Percentiles rank a stretch among this genome's conserved stretches.
These are phyloP conservation scores for Andrena trimmerana DNA, from an alignment of 2,888 invertebrate species.

Conservation along the genomic window DNA sequence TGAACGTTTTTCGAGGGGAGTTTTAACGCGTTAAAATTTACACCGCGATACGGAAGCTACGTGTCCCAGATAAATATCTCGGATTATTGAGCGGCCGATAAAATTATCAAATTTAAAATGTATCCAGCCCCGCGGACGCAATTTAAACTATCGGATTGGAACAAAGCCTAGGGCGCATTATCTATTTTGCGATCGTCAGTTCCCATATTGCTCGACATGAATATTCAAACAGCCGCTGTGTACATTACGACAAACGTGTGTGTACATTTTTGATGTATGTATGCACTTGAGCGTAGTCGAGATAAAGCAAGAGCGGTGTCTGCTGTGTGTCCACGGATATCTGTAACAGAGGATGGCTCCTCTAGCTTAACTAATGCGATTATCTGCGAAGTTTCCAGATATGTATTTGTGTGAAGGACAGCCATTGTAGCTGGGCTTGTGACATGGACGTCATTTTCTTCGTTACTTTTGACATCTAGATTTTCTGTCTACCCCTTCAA, in stretches of 20 bases:
- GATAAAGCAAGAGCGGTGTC: slow-evolving; percentile 48
- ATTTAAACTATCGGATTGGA: slow-evolving; percentile 47
- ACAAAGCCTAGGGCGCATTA: slow-evolving; percentile 52
- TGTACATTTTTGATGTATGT: slow-evolving; percentile 60
- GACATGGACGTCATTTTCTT: no score
- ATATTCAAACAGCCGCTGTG: slow-evolving; percentile 59
- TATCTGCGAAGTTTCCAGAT: background rate
- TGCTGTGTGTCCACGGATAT: slow-evolving; percentile 40
- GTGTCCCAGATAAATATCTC: slow-evolving; percentile 25
- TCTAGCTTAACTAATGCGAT: background rate
- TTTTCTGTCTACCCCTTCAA: no score
- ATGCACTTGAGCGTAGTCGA: slow-evolving; percentile 22
- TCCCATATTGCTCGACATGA: slow-evolving; percentile 63
- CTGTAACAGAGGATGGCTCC: slow-evolving; percentile 29
- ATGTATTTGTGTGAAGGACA: no score
- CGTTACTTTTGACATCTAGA: no score
- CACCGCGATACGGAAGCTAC: slow-evolving; percentile 11
- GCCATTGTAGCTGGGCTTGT: no score
- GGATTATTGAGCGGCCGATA: slow-evolving; percentile 41
- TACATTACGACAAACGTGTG: slow-evolving; percentile 48
- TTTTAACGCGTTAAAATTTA: slow-evolving; percentile 30
- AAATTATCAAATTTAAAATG: slow-evolving; percentile 57
- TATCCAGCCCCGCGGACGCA: background rate
- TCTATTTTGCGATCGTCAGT: slow-evolving; percentile 58
- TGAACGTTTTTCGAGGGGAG: background rate